Percentiles rank a stretch among this genome's conserved stretches.
These are phyloP conservation scores for Nipponacmea schrenckii DNA, from an alignment of 2,888 invertebrate species.

Conservation along the genomic window DNA sequence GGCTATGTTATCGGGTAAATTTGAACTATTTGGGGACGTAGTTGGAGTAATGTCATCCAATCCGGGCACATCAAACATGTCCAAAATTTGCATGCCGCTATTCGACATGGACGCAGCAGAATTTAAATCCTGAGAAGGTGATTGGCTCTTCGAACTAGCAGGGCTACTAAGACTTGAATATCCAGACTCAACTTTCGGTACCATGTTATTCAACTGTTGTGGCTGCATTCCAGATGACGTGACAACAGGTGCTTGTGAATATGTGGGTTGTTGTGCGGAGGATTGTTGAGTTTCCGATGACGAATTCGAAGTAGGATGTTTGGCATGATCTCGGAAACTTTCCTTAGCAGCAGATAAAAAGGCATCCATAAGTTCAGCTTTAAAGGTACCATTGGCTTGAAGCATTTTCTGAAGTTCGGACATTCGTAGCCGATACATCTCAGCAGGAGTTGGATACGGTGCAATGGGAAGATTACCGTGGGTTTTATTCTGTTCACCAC, in stretches of 20 bases:
- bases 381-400: slow-evolving; percentile 58
- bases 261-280: slow-evolving; percentile 23
- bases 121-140: slow-evolving; percentile 37
- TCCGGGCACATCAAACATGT: background rate
- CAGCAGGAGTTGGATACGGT: slow-evolving; percentile 62
- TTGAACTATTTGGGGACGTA: background rate
- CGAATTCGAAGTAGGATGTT: slow-evolving; percentile 12
- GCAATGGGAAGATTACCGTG: slow-evolving; percentile 59
- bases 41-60: background rate
- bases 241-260: background rate
- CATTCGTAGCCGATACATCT: slow-evolving; percentile 60
- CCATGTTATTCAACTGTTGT: background rate
- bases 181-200: slow-evolving; percentile 39
- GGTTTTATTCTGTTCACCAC: slow-evolving; percentile 41
- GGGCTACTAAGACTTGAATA: slow-evolving; percentile 52
- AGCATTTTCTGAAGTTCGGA: slow-evolving; percentile 62
- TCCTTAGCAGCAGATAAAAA: slow-evolving; percentile 57
- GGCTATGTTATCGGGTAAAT: background rate
- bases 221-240: background rate
- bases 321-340: slow-evolving; percentile 54
- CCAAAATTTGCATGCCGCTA: slow-evolving; percentile 20
- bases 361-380: slow-evolving; percentile 59
- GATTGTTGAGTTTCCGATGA: slow-evolving; percentile 29
- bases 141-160: slow-evolving; percentile 45
- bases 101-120: slow-evolving; percentile 38